Evolutionary conservation across 2,888 invertebrate species (phyloP).

Genomic region (Thumatha senex): DNA sequence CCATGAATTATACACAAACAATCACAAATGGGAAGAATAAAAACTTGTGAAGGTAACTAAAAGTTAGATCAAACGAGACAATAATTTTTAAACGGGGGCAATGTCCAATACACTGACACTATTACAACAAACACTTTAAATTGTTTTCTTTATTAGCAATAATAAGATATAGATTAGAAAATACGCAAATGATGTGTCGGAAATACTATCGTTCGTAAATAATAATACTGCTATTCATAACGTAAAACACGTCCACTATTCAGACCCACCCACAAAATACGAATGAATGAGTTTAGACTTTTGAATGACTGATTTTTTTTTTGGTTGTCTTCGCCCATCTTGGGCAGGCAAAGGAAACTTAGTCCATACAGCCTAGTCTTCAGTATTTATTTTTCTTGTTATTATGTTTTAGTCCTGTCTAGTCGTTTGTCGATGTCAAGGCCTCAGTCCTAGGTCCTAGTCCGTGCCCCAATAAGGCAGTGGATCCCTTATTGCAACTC

Average conservation of each 20-base stretch:
- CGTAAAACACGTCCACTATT: constrained; percentile 26
- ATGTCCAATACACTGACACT: constrained; percentile 1
- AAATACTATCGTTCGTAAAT: constrained; percentile 31
- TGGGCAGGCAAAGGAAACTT: too few species aligned
- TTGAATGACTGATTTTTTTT: too few species aligned
- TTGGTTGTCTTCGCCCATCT: too few species aligned
- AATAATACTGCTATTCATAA: constrained; percentile 18
- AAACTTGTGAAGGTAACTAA: constrained; percentile 23
- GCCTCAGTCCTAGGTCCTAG: too few species aligned
- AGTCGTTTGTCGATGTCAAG: too few species aligned
- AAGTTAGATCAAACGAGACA: constrained; percentile 24
- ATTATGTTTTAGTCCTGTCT: too few species aligned
- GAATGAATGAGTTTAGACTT: constrained; percentile 18
- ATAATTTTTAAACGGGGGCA: constrained; percentile 22
- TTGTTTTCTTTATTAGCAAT: not conserved
- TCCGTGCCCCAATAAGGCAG: too few species aligned
- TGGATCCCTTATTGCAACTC: too few species aligned
- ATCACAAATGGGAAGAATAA: constrained; percentile 50
- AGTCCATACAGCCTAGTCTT: too few species aligned
- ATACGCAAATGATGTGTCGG: not conserved
- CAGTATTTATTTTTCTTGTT: too few species aligned
- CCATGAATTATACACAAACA: constrained; percentile 82
- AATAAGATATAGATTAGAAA: not conserved
- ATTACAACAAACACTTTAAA: constrained; percentile 10
- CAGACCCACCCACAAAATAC: constrained; percentile 22